Percentiles rank a stretch among this genome's conserved stretches.
phyloP scores from a whole-genome alignment of 2,113 vertebrate genomes.

The Alces alces region DNA sequence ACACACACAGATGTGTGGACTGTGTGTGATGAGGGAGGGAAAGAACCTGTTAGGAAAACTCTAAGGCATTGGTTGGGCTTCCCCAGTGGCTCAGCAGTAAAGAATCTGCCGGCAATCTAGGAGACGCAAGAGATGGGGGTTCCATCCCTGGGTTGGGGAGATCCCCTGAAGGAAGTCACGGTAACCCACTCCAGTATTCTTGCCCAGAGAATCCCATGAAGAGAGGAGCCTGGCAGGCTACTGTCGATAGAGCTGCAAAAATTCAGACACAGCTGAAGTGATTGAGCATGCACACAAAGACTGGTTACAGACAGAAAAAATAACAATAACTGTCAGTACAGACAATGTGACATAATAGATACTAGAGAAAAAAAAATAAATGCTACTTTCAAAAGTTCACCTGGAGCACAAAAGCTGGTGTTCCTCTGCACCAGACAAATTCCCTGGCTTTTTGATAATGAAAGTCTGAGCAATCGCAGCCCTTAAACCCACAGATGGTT shows the following conservation, averaged over 20 bases:
- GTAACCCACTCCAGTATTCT: background rate
- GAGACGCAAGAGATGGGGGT: background rate
- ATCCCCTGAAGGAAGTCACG: background rate
- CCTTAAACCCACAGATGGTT: background rate
- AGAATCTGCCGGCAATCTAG: background rate
- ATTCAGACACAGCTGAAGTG: background rate
- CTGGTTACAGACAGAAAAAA: background rate
- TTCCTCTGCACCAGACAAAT: background rate
- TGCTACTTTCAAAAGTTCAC: background rate
- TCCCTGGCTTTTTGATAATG: background rate
- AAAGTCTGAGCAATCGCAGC: background rate
- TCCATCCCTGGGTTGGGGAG: background rate
- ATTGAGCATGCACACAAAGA: background rate
- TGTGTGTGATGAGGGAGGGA: background rate
- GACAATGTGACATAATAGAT: background rate
- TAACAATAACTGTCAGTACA: background rate
- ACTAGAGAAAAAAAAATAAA: background rate
- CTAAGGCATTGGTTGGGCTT: background rate
- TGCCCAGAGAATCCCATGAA: background rate
- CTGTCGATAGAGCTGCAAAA: rapidly evolving
- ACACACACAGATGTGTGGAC: rapidly evolving
- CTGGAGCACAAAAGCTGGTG: background rate
- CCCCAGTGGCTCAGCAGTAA: background rate
- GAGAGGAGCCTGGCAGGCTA: background rate
- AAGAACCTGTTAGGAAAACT: background rate